Percentiles rank a stretch among this genome's conserved stretches.
Evolutionary conservation across 2,888 invertebrate species (phyloP).

Genomic region (Xylocampa areola): DNA sequence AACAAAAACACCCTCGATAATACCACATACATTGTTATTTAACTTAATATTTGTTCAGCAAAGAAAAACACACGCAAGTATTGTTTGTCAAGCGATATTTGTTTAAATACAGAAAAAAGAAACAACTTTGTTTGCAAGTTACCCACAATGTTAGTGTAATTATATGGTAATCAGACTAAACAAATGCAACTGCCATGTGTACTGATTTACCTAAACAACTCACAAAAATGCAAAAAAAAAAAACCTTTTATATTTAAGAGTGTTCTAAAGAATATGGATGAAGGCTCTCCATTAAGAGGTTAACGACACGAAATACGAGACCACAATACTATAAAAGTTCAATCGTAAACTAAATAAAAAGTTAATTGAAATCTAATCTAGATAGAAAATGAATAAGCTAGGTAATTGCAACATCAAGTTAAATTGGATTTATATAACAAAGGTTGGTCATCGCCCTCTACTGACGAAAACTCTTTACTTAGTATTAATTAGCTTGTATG

Average conservation of each 20-base stretch:
- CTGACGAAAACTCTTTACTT: too few species aligned
- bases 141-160: conserved; percentile 33
- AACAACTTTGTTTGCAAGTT: conserved; percentile 22
- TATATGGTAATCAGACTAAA: conserved; percentile 35
- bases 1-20: conserved; percentile 5
- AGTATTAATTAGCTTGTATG: too few species aligned
- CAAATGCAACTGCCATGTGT: conserved; percentile 23
- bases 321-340: conserved; percentile 12
- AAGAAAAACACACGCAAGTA: conserved; percentile 26
- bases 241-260: not conserved
- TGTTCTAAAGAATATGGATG: conserved; percentile 6
- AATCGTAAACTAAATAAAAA: conserved; percentile 28
- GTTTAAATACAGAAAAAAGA: conserved; percentile 24
- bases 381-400: conserved; percentile 28
- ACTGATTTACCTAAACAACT: conserved; percentile 14
- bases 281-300: conserved; percentile 5
- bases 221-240: not conserved
- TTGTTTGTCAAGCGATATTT: conserved; percentile 35
- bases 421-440: too few species aligned
- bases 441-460: too few species aligned
- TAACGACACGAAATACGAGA: conserved; percentile 7
- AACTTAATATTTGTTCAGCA: conserved; percentile 31
- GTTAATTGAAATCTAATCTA: conserved; percentile 42
- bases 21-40: conserved; percentile 9
- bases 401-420: conserved; percentile 17